Base-by-base conservation (phyloP, 2,113 vertebrate species). In the Ptyas mucosa region DNA sequence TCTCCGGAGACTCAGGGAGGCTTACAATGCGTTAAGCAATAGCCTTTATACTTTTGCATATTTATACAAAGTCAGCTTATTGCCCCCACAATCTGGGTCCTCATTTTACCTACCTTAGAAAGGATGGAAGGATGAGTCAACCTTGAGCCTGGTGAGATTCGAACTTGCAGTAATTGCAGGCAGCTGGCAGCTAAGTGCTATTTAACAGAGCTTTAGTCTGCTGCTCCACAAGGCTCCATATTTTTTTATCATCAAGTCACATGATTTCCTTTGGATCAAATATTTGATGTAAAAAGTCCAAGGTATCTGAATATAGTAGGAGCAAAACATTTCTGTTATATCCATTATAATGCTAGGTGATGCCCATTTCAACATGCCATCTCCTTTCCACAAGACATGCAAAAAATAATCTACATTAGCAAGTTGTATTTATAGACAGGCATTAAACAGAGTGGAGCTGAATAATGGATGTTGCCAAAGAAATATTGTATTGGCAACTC, bases 401-500 rank as follows among this genome's bases (percentile, higher is more conserved):
- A 49, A 75, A 49, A 55, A n/a, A 34, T 46, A 81, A 55, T 26
- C 12, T 51, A 55, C 75, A 90, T 26, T 89, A 85, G 54, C 85
- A 46, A 24, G 43, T 51, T 92, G 43, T 61, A 88, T 89, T 89
- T 85, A 34, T 75, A 85, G 64, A 85, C 64, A 58, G 55, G 43
- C 14, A 34, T 75, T 75, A 34, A 85, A 34, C 57, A 39, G 88
- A 57, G 2, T 57, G 21, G 39, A 15, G 26, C 69, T 88, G 49
- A 49, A 58, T n/a, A 49, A 51, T 58, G 69, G 51, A 58, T 39
- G 29, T 89, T 93, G 51, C 92, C 39, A 88, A 57, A 89, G 91
- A 88, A 90, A 88, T 95, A 92, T 87, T 87, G 64, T 88, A 91
- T 26, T n/a, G 89, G 5, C 49, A 90, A 34, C 69, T 39, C 34